Evolutionary conservation across 2,797 vertebrate species (phyloP).

Genomic region (Masticophis lateralis): DNA sequence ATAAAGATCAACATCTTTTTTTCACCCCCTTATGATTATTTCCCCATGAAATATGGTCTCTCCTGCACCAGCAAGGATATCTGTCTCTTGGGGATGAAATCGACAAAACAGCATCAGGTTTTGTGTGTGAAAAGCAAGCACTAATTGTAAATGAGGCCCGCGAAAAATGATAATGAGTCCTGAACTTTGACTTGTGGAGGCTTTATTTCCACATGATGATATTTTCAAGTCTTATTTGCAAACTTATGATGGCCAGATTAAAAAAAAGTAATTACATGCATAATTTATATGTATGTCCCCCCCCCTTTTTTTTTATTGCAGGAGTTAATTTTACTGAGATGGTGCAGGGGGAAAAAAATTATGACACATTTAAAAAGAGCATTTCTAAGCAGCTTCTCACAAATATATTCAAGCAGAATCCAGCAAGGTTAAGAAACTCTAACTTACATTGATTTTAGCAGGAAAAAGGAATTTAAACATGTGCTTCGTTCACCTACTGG

Average conservation of each 20-base stretch:
- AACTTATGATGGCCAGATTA: conserved; percentile 25
- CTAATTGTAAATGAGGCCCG: conserved; percentile 26
- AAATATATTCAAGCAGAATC: conserved; percentile 9
- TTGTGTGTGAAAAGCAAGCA: conserved; percentile 8
- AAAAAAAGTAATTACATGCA: conserved; percentile 34
- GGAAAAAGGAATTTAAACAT: conserved; percentile 4
- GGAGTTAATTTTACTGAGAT: conserved; percentile 17
- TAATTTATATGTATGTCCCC: background rate
- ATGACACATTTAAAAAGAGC: conserved; percentile 21
- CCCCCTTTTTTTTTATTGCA: background rate
- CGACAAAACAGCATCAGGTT: conserved; percentile 13
- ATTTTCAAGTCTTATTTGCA: conserved; percentile 38
- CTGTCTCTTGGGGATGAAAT: background rate
- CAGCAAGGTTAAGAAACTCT: conserved; percentile 19
- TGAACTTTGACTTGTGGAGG: conserved; percentile 19
- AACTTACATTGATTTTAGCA: conserved; percentile 8
- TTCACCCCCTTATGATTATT: background rate
- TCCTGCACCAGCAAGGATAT: conserved; percentile 4
- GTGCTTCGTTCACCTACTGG: background rate
- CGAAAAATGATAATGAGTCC: conserved; percentile 21
- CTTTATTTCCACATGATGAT: conserved; percentile 18
- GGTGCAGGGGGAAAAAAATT: background rate
- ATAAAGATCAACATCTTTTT: conserved; percentile 12
- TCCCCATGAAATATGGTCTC: background rate
- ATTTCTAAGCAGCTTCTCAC: background rate